Percentiles rank a stretch among this genome's conserved stretches.
These are phyloP conservation scores for Petrocephalus zakoni DNA, from an alignment of 2,113 vertebrate genomes.

Conservation along the genomic window DNA sequence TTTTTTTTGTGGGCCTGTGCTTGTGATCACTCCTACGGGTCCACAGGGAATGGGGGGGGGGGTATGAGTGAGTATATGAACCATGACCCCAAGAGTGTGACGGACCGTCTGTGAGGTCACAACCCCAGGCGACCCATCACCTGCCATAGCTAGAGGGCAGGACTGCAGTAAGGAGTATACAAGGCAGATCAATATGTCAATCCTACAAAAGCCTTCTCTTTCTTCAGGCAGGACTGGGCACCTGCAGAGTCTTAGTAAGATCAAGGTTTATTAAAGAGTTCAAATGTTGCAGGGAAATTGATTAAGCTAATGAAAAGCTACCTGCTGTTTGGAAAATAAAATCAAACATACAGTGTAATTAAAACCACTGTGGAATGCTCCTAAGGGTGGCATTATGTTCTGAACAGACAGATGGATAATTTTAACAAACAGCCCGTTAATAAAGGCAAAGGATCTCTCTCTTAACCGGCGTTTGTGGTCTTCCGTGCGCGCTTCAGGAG, in stretches of 20 bases:
- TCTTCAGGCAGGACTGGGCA: slow-evolving; percentile 25
- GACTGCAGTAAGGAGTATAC: background rate
- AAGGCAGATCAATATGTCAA: slow-evolving; percentile 35
- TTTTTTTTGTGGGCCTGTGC: background rate
- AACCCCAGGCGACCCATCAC: slow-evolving; percentile 27
- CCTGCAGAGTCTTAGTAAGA: slow-evolving; percentile 1
- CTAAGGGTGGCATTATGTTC: background rate
- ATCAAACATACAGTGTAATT: background rate
- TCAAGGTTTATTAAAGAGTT: slow-evolving; percentile 4
- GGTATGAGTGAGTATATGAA: slow-evolving; percentile 22
- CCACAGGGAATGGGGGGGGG: slow-evolving; percentile 24
- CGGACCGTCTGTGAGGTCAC: slow-evolving; percentile 40
- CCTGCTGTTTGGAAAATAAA: background rate
- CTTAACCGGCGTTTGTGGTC: background rate
- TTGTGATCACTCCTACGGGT: slow-evolving; percentile 32
- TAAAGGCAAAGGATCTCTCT: background rate
- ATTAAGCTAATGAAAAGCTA: background rate
- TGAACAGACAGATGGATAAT: background rate
- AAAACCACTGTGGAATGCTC: background rate
- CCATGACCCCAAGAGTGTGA: slow-evolving; percentile 37
- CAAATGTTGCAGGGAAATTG: slow-evolving; percentile 2
- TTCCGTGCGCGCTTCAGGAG: background rate
- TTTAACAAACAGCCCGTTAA: slow-evolving; percentile 5
- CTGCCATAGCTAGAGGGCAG: slow-evolving; percentile 11
- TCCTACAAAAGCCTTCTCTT: slow-evolving; percentile 32